These are phyloP conservation scores for Tupaia tana DNA, from an alignment of 2,113 vertebrate genomes.

Conservation along the genomic window DNA sequence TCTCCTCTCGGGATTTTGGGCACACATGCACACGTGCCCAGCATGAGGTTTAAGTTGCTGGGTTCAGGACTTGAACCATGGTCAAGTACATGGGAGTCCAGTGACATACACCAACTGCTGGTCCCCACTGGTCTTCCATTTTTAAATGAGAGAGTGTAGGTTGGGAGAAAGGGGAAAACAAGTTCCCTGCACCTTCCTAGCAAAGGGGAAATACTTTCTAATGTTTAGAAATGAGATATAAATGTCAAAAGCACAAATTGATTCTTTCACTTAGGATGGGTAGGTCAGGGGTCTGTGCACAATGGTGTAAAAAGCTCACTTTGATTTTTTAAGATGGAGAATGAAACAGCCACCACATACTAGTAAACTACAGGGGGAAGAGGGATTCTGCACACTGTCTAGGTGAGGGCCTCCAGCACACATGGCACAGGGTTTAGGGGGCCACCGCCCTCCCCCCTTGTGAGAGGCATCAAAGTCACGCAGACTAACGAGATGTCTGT, in stretches of 20 bases:
- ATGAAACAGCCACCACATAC: neutral
- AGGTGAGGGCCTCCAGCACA: accelerated
- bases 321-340: neutral
- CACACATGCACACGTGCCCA: no score
- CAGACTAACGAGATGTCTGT: no score
- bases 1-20: no score
- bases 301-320: neutral
- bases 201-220: neutral
- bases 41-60: no score
- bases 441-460: no score
- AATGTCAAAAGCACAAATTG: neutral
- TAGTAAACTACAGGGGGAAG: accelerated
- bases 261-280: neutral
- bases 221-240: neutral
- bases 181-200: neutral
- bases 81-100: no score
- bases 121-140: neutral
- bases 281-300: neutral
- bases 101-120: no score
- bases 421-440: neutral
- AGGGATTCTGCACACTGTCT: accelerated
- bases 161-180: neutral
- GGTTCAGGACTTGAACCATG: no score
- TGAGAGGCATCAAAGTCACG: neutral
- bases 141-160: neutral